Percentiles rank a stretch among this genome's conserved stretches.
These are phyloP conservation scores for Cranoglanis bouderius DNA, from an alignment of 2,113 vertebrate genomes.

Conservation along the genomic window DNA sequence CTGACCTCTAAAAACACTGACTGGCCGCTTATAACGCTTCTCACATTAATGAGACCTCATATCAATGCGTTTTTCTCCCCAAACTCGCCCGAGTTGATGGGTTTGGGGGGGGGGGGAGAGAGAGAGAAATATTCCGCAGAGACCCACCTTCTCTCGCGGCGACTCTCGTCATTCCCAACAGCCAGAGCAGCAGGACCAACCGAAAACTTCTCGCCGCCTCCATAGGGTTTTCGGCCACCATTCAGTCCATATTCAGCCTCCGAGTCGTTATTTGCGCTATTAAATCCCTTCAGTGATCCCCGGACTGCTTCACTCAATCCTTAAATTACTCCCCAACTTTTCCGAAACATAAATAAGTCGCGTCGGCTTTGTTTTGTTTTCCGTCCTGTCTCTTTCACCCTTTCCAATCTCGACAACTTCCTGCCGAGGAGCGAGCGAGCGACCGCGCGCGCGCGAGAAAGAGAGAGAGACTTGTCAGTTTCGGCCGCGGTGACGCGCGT, in stretches of 20 bases:
- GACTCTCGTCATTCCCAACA: constrained; percentile 66
- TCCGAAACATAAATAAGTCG: not conserved
- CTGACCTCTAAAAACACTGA: not conserved
- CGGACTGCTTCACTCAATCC: not conserved
- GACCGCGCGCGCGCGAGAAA: not conserved
- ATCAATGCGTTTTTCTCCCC: not conserved
- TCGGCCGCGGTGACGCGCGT: constrained; percentile 40
- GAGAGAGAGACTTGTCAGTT: constrained; percentile 34
- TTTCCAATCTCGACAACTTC: constrained; percentile 54
- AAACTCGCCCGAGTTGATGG: not conserved
- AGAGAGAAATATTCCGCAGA: too few species aligned
- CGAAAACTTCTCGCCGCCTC: constrained; percentile 75
- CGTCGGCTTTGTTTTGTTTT: not conserved
- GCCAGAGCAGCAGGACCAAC: constrained; percentile 68
- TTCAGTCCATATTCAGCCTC: constrained; percentile 66
- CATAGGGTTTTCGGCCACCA: constrained; percentile 64
- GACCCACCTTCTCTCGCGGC: constrained; percentile 77
- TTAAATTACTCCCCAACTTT: not conserved
- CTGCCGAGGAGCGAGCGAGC: constrained; percentile 29
- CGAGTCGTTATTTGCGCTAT: not conserved
- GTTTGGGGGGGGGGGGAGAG: too few species aligned
- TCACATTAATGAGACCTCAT: not conserved
- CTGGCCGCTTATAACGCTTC: not conserved
- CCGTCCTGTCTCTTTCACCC: not conserved
- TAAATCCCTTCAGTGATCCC: not conserved